Base-by-base conservation (phyloP, 1,140 invertebrate species). In the Varroa destructor region DNA sequence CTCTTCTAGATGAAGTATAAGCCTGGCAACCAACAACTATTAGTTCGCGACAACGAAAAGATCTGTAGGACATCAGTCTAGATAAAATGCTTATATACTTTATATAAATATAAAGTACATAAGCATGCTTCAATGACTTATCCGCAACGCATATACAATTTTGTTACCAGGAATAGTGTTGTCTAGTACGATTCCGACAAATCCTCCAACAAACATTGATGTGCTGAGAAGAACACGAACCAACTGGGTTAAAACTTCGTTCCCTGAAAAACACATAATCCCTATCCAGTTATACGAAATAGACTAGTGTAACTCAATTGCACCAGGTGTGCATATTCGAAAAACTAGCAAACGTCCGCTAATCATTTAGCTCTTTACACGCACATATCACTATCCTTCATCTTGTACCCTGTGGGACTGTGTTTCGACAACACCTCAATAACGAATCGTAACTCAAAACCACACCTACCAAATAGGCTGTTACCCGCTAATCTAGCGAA, bases 131-230 rank as follows among this genome's bases (percentile, higher is more conserved):
- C 46, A 51, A 25, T 25, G 25, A 25, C 25, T 5, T 14, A 14
- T 72, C 6, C 8, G 36, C 1, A 71, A 43, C 46, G 72, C 56
- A n/a, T 3, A 14, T 0, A 51, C 43, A 43, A 37, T 6, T 6
- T 6, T 71, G 14, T 6, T 82, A 90, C 89, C 90, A 76, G 90
- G 90, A 74, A 93, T 87, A 0, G 89, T 79, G 77, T 93, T 91
- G 78, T 93, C 91, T 71, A 93, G 78, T 36, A 92, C 73, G 77
- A 88, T 91, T 0, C 89, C 90, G 0, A 87, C 74, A 1, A 88
- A 75, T 1, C 90, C 90, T 0, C 88, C 89, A 1, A 93, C 86
- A 67, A 93, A 84, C 78, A 93, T 93, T 36, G 87, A 88, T 0
- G 90, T 92, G 36, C 87, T 88, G 25, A 92, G 80, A 56, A 93